Evolutionary conservation across 2,113 vertebrate genomes (phyloP).

Genomic region (Myiagra hebetior): DNA sequence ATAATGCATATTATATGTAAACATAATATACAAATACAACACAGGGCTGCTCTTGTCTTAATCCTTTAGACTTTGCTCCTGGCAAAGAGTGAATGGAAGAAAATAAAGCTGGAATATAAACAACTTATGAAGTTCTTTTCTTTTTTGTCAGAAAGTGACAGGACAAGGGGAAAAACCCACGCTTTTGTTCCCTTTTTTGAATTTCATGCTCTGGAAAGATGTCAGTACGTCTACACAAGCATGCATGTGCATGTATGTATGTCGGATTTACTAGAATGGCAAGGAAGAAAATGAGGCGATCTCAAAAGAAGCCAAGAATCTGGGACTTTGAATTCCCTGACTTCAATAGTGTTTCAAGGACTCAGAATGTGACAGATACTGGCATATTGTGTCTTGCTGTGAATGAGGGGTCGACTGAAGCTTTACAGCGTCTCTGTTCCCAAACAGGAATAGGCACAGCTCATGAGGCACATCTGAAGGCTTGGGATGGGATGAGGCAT

Average conservation of each 20-base stretch:
- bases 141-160: not conserved
- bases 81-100: not conserved
- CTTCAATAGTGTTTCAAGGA: not conserved
- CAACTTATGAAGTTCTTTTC: not conserved
- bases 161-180: not conserved
- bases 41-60: not conserved
- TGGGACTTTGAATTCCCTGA: not conserved
- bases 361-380: constrained; percentile 6
- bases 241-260: not conserved
- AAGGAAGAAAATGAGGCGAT: not conserved
- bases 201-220: not conserved
- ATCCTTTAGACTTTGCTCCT: not conserved
- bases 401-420: not conserved
- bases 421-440: not conserved
- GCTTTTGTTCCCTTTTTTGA: not conserved
- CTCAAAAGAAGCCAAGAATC: constrained; percentile 10
- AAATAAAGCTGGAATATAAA: not conserved
- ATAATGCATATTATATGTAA: not conserved
- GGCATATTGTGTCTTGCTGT: constrained; percentile 19
- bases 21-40: not conserved
- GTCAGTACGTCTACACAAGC: not conserved
- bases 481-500: not conserved
- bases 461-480: not conserved
- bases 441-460: not conserved
- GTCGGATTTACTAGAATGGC: not conserved